phyloP scores from a whole-genome alignment of 1,140 invertebrate genomes.

The Whitmania pigra region DNA sequence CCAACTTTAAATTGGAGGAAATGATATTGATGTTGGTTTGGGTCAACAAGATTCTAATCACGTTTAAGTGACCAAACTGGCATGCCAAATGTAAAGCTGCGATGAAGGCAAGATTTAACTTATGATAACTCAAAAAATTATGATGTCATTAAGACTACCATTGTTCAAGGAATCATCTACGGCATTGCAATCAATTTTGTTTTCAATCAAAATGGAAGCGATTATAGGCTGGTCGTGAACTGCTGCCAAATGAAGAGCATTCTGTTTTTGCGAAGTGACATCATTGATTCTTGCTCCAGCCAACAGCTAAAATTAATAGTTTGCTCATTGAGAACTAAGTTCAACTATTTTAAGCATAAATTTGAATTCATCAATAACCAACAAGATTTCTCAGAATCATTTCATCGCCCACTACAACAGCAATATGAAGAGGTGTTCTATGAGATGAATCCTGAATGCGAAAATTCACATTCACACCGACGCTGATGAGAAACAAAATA shows the following conservation, averaged over 20 bases:
- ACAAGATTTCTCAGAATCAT: slow-evolving; percentile 51
- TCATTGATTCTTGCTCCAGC: slow-evolving; percentile 49
- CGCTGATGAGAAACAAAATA: slow-evolving; percentile 78
- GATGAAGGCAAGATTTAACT: slow-evolving; percentile 3
- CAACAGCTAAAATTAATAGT: slow-evolving; percentile 38
- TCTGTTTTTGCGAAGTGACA: slow-evolving; percentile 52
- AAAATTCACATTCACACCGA: slow-evolving; percentile 81
- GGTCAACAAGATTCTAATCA: slow-evolving; percentile 64
- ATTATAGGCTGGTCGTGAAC: slow-evolving; percentile 59
- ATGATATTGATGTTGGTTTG: slow-evolving; percentile 49
- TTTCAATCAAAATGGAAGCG: slow-evolving; percentile 60
- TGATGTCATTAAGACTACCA: slow-evolving; percentile 40
- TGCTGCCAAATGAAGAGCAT: slow-evolving; percentile 74
- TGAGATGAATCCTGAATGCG: slow-evolving; percentile 71
- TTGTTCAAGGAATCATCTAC: slow-evolving; percentile 72
- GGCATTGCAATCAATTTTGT: slow-evolving; percentile 64
- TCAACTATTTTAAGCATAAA: neutral
- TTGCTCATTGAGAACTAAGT: neutral
- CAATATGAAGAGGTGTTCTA: slow-evolving; percentile 76
- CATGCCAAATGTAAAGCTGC: slow-evolving; percentile 74
- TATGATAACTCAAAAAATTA: neutral
- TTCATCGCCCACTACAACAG: slow-evolving; percentile 50
- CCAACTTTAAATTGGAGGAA: slow-evolving; percentile 30
- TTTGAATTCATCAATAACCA: slow-evolving; percentile 34
- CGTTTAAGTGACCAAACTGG: slow-evolving; percentile 64